Evolutionary conservation across 1,140 invertebrate genomes (phyloP).

Genomic region (Dolichoris vasculosae): DNA sequence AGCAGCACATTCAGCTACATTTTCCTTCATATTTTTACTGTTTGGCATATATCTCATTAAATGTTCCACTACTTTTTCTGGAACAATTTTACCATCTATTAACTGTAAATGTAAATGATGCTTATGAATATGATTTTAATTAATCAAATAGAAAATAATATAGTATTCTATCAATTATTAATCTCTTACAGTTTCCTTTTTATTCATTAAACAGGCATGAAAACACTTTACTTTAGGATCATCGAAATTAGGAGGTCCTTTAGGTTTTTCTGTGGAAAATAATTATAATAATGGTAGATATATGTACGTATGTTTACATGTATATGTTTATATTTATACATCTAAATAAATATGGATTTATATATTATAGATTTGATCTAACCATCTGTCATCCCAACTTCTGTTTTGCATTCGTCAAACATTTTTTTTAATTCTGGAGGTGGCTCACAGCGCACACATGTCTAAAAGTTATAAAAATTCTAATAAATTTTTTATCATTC

Average conservation of each 20-base stretch:
- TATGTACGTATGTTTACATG: too few relatives aligned
- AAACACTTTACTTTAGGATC: constrained; percentile 24
- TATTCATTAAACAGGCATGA: constrained; percentile 14
- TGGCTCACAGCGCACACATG: not conserved
- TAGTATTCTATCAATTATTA: not conserved
- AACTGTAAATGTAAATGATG: not conserved
- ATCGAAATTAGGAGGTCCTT: not conserved
- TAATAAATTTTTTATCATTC: too few relatives aligned
- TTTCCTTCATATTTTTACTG: not conserved
- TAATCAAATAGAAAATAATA: not conserved
- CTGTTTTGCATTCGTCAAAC: constrained; percentile 22
- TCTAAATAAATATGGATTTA: not conserved
- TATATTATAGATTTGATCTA: not conserved
- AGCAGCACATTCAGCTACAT: not conserved
- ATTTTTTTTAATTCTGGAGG: not conserved
- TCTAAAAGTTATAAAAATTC: constrained; percentile 8
- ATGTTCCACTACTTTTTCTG: constrained; percentile 13
- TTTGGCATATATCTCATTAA: not conserved
- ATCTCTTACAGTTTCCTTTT: not conserved
- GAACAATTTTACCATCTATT: constrained; percentile 9
- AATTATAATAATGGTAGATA: too few relatives aligned
- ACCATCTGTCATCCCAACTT: not conserved
- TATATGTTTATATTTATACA: too few relatives aligned
- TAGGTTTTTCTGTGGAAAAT: not conserved
- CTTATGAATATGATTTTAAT: not conserved